Evolutionary conservation across 2,888 invertebrate species (phyloP), one percentile per base, ranked within the genome.

Genomic region (Enoplolaimus lenunculus): DNA sequence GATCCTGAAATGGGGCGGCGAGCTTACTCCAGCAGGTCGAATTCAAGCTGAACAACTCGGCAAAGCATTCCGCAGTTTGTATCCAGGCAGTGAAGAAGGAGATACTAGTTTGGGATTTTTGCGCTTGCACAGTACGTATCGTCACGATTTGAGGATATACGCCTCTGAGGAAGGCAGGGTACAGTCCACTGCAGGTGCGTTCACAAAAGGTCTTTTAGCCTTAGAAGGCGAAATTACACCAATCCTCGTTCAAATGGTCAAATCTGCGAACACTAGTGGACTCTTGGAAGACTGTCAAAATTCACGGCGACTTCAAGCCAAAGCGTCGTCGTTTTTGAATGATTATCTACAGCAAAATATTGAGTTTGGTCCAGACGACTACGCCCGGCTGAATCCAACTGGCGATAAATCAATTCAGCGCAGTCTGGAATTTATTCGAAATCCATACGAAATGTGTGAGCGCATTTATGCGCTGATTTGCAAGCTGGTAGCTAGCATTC

Each of bases 141-240:
- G 97, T 0, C 97, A 97, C 81, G 97, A 97, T 82, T 85, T 97
- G 72, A 97, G 97, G 85, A 97, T 97, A 77, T 97, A 97, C 82
- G 97, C 97, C 0, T 94, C 94, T 0, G 97, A 97, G 81, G 97
- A 97, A 81, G 97, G 97, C 0, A 86, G 95, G 71, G 97, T 97
- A 1, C 95, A 97, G 83, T 97, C 97, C 95, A 97, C 97, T 0
- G 97, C 97, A 0, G 97, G 97, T 0, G 97, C 97, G 1, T 97
- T 97, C 82, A 93, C 95, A 1, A 97, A 95, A 78, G 83, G 7
- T 13, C 84, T 97, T 33, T 84, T 97, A 2, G 97, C 95, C 0
- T 81, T 97, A 66, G 97, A 97, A 82, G 97, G 97, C 0, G 95
- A 97, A 82, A 85, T 97, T 29, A 94, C 97, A 0, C 97, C 97